phyloP scores from a whole-genome alignment of 2,888 invertebrate species.

The Tetrapedia diversipes region DNA sequence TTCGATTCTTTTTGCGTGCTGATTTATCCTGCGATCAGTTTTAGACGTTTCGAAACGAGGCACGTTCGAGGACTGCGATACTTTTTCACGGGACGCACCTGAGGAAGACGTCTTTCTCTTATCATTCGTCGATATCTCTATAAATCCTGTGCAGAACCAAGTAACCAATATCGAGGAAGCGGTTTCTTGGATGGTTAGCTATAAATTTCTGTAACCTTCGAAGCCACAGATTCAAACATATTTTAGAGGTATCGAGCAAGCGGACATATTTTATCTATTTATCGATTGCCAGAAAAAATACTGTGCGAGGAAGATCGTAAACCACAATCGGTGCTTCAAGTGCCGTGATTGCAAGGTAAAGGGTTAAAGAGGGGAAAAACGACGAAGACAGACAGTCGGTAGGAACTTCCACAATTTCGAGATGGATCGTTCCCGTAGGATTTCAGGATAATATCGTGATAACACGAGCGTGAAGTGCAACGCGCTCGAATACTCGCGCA shows the following conservation, averaged over 20 bases:
- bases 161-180: constrained; percentile 25
- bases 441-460: background rate
- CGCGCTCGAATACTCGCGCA: constrained; percentile 12
- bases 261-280: too few relatives aligned
- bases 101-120: constrained; percentile 15
- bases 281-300: too few relatives aligned
- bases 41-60: background rate
- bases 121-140: constrained; percentile 14
- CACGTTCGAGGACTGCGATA: constrained; percentile 24
- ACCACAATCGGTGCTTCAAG: too few relatives aligned
- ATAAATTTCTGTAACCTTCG: constrained; percentile 31
- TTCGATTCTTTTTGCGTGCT: background rate
- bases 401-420: constrained; percentile 65
- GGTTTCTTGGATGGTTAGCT: constrained; percentile 27
- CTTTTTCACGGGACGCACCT: constrained; percentile 4
- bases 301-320: too few relatives aligned
- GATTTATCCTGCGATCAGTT: too few relatives aligned
- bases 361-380: too few relatives aligned
- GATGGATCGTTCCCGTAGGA: constrained; percentile 60
- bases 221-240: too few relatives aligned
- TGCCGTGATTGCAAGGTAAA: too few relatives aligned
- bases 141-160: background rate
- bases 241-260: too few relatives aligned
- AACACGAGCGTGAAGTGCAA: constrained; percentile 1
- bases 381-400: constrained; percentile 54